Base-by-base conservation (phyloP, 92 coral and sea anemone species). In the Hydrozoanthus gracilis region DNA sequence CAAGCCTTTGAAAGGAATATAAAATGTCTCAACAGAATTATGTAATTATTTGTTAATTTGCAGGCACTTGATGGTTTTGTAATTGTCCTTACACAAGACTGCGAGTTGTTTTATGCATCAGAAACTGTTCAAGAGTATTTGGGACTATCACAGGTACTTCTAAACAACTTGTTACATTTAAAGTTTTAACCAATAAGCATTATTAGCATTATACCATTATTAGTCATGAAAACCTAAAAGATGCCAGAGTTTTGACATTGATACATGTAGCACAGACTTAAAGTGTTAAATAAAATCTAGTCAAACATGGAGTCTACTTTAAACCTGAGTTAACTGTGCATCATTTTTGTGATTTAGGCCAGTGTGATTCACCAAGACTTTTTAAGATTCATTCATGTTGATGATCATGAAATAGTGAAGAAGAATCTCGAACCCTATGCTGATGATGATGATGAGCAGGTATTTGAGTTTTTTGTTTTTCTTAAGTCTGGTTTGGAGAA, bases 61-160 rank as follows among this genome's bases (percentile, higher is more conserved):
- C 82, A 97, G 99, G 99, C 99, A 54, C 89, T 97, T 17, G 99
- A 97, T 92, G 99, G 99, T 9, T 97, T 97, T 92, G 92, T 97
- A 14, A 93, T 97, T 83, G 99, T 97, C 44, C 90, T 97, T 7
- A 97, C 99, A 7, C 98, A 96, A 91, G 98, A 97, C 61, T 92
- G 87, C 56, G 99, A 97, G 76, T 85, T 97, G 45, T 97, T 95
- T 60, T 97, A 95, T 87, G 99, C 99, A 20, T 97, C 99, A 44
- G 99, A 97, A 77, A 97, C 99, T 8, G 95, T 97, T 10, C 98
- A 93, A 71, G 95, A 93, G 3, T 97, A 93, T 70, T 91, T 97
- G 77, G 99, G 99, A 7, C 93, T 97, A 4, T 96, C 99, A 15
- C 99, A 97, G 98, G 99, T 97, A 91, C 12, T 58, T 58, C 5